phyloP scores from a whole-genome alignment of 1,140 invertebrate species.

The Leptinotarsa defecta region DNA sequence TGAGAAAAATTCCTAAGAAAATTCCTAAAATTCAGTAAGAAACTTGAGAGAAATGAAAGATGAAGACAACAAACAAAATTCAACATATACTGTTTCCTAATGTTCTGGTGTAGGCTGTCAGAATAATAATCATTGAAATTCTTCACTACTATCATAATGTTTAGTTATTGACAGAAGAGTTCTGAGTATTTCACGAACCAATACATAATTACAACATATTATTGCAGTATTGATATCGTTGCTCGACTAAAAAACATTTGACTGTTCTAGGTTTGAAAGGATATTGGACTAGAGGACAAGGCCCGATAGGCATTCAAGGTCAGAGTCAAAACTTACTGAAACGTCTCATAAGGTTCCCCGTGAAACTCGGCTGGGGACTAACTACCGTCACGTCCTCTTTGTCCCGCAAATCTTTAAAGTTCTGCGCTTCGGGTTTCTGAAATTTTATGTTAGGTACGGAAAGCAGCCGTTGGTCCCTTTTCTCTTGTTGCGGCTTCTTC shows the following conservation, averaged over 20 bases:
- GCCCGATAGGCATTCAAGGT: slow-evolving; percentile 17
- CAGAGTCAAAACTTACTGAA: slow-evolving; percentile 79
- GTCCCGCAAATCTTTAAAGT: slow-evolving; percentile 55
- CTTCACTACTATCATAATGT: no score
- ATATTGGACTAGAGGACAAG: slow-evolving; percentile 21
- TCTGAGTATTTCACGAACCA: no score
- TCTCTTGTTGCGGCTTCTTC: slow-evolving; percentile 58
- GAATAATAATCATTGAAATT: no score
- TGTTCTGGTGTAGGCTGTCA: no score
- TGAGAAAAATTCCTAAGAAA: no score
- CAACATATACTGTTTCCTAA: no score
- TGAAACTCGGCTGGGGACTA: slow-evolving; percentile 62
- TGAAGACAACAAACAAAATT: no score
- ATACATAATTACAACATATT: no score
- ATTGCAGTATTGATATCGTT: background rate
- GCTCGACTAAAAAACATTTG: slow-evolving; percentile 14
- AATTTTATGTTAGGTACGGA: slow-evolving; percentile 80
- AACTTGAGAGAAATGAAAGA: no score
- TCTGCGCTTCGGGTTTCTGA: slow-evolving; percentile 52
- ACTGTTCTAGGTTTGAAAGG: slow-evolving; percentile 9
- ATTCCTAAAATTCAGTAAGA: no score
- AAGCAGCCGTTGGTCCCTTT: slow-evolving; percentile 70
- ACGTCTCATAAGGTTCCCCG: slow-evolving; percentile 76
- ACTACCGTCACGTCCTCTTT: slow-evolving; percentile 52
- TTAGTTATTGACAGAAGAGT: no score